A percentile compares a stretch with the other conserved stretches of the same genome.
Conservation (phyloP, 2,888 invertebrate genomes). For the Brassicogethes aeneus region DNA sequence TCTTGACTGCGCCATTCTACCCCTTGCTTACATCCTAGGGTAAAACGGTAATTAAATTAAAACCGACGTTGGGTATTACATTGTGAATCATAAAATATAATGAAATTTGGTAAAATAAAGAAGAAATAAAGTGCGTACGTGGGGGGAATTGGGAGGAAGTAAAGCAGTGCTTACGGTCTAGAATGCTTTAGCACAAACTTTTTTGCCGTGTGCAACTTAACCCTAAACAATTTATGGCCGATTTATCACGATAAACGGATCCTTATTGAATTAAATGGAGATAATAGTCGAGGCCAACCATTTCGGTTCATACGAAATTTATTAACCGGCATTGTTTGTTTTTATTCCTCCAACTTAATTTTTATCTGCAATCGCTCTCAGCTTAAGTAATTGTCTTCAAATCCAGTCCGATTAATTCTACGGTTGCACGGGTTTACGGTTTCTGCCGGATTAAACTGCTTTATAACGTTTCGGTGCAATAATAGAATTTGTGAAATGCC, state of each 20-base stretch:
- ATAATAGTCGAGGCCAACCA: conserved; percentile 30
- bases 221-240: conserved; percentile 38
- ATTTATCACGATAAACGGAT: conserved; percentile 37
- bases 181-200: background rate
- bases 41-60: too few species aligned
- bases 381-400: conserved; percentile 7
- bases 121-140: conserved; percentile 20
- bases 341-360: conserved; percentile 17
- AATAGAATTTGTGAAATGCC: too few species aligned
- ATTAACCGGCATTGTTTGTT: conserved; percentile 23
- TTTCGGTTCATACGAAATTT: conserved; percentile 24
- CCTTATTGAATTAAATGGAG: conserved; percentile 39
- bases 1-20: too few species aligned
- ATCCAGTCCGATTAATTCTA: conserved; percentile 8
- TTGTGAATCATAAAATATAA: too few species aligned
- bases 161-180: background rate
- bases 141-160: conserved; percentile 17
- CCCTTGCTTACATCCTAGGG: too few species aligned
- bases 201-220: conserved; percentile 22
- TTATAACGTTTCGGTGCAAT: too few species aligned
- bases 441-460: background rate
- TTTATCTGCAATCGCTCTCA: background rate
- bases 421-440: background rate
- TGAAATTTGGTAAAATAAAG: conserved; percentile 18
- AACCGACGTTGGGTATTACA: too few species aligned